A percentile compares a stretch with the other conserved stretches of the same genome.
phyloP scores from a whole-genome alignment of 2,797 vertebrate genomes.

The Halcyon badia region DNA sequence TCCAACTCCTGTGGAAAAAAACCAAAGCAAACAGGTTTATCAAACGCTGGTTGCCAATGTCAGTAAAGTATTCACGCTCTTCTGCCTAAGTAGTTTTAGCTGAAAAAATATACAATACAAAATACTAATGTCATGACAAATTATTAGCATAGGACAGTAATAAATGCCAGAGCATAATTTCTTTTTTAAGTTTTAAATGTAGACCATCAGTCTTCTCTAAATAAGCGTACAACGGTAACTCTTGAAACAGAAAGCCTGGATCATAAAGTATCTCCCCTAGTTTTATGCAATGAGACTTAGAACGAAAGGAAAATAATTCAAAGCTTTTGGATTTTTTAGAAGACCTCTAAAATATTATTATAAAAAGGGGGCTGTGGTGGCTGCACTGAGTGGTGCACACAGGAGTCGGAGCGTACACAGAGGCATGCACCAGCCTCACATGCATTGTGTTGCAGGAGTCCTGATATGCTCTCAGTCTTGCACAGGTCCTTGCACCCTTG shows the following conservation, averaged over 20 bases:
- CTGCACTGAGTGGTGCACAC: fast-evolving
- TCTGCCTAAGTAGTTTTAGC: neutral
- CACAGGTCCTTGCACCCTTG: neutral
- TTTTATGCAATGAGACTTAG: neutral
- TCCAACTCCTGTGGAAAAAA: neutral
- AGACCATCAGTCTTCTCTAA: neutral
- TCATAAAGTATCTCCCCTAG: neutral
- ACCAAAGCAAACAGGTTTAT: neutral
- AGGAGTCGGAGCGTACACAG: fast-evolving
- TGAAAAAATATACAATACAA: neutral
- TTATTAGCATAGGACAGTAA: neutral
- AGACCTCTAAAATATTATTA: neutral
- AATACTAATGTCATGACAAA: neutral
- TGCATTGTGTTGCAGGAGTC: fast-evolving
- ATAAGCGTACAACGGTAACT: neutral
- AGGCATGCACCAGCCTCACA: fast-evolving
- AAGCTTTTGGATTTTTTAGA: neutral
- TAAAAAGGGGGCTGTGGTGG: neutral
- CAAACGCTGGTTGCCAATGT: neutral
- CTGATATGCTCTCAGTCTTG: neutral
- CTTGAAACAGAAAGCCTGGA: neutral
- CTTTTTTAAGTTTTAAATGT: neutral
- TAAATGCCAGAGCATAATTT: neutral
- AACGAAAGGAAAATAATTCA: neutral
- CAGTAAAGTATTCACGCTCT: neutral